Evolutionary conservation across 2,113 vertebrate genomes (phyloP).

Genomic region (Tetrao urogallus): DNA sequence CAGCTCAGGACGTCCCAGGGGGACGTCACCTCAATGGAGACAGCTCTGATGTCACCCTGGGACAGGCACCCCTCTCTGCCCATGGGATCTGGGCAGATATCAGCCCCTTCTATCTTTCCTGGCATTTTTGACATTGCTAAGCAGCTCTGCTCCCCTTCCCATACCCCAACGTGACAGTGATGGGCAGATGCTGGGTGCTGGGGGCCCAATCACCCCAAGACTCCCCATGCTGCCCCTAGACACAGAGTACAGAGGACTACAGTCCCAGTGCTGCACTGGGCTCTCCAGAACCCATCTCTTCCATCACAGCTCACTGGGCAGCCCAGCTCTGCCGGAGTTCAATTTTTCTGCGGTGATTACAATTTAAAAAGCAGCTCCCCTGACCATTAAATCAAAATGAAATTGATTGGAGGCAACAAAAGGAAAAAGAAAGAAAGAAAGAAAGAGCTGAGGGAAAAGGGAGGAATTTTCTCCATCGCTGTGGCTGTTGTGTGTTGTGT

Average conservation of each 20-base stretch:
- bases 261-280: not conserved
- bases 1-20: not conserved
- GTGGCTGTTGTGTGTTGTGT: not conserved
- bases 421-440: no score
- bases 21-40: not conserved
- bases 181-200: not conserved
- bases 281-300: not conserved
- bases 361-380: not conserved
- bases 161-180: not conserved
- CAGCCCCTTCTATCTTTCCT: not conserved
- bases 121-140: not conserved
- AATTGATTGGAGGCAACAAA: not conserved
- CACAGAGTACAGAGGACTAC: not conserved
- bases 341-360: not conserved
- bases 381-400: not conserved
- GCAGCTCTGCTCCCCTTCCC: not conserved
- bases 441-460: not conserved
- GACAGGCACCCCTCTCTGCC: not conserved
- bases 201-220: not conserved
- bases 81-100: not conserved
- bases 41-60: not conserved
- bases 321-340: not conserved
- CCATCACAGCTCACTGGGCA: not conserved
- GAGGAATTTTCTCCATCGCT: not conserved
- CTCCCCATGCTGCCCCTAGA: not conserved